These are phyloP conservation scores for Drosophila engyochracea DNA, from an alignment of 2,888 invertebrate species.

Conservation along the genomic window DNA sequence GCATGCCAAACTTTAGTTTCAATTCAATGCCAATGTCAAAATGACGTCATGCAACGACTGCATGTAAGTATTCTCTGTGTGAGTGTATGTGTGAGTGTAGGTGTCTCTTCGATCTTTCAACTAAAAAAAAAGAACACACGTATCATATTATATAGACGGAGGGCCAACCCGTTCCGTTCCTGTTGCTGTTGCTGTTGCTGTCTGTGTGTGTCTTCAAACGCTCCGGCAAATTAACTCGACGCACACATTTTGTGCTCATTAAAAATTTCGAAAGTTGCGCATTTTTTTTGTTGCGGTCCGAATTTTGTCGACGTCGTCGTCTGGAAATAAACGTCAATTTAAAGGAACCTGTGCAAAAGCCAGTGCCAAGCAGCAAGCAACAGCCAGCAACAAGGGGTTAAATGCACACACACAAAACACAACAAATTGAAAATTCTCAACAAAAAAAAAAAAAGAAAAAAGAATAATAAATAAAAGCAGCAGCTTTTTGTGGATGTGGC, in stretches of 20 bases:
- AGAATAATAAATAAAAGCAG: background rate
- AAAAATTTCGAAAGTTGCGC: constrained; percentile 73
- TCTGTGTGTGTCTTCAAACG: constrained; percentile 57
- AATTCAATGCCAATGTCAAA: constrained; percentile 64
- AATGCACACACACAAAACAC: constrained; percentile 19
- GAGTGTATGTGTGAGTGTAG: constrained; percentile 46
- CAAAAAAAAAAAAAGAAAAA: constrained; percentile 19
- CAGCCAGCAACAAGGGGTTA: constrained; percentile 3
- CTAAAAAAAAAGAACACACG: constrained; percentile 35
- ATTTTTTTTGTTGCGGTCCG: background rate
- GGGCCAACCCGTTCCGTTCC: constrained; percentile 22
- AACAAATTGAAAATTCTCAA: constrained; percentile 52
- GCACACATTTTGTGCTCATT: constrained; percentile 66
- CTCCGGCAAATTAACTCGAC: constrained; percentile 70
- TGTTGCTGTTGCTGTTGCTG: constrained; percentile 32
- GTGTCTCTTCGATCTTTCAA: constrained; percentile 59
- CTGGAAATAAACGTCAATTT: constrained; percentile 77
- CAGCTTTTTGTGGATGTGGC: constrained; percentile 53
- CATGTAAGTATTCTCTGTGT: constrained; percentile 7
- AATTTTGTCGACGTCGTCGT: constrained; percentile 23
- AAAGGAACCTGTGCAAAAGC: constrained; percentile 44
- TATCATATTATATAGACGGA: constrained; percentile 16
- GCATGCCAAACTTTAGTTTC: constrained; percentile 52
- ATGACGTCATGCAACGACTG: constrained; percentile 46
- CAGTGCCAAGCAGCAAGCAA: constrained; percentile 5